phyloP scores from a whole-genome alignment of 2,113 vertebrate genomes.

The Trogon surrucura region DNA sequence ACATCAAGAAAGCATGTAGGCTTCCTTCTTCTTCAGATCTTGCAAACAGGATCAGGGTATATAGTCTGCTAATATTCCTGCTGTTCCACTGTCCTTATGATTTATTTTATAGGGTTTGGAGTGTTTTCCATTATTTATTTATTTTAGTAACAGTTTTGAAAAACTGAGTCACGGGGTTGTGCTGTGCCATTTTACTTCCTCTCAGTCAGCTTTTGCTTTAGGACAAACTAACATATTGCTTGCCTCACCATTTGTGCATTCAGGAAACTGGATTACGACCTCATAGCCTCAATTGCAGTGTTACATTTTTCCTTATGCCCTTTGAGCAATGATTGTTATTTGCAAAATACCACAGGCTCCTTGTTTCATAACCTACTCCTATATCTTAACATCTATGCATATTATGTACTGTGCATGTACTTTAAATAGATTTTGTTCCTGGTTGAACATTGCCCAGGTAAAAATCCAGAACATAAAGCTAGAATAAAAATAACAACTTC shows the following conservation, averaged over 20 bases:
- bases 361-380: background rate
- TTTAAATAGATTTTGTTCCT: slow-evolving; percentile 5
- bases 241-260: background rate
- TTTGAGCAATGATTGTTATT: background rate
- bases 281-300: background rate
- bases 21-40: background rate
- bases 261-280: background rate
- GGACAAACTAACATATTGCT: background rate
- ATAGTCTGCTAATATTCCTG: background rate
- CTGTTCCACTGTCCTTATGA: background rate
- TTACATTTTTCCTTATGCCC: background rate
- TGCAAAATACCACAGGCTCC: background rate
- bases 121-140: background rate
- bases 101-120: background rate
- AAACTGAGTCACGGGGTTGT: background rate
- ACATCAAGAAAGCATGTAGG: background rate
- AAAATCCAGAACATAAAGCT: background rate
- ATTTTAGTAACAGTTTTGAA: background rate
- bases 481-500: background rate
- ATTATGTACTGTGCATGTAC: background rate
- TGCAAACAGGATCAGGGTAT: background rate
- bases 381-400: background rate
- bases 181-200: background rate
- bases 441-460: background rate
- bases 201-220: background rate